These are phyloP conservation scores for Drosophila pegasa DNA, from an alignment of 2,888 invertebrate species.

Conservation along the genomic window DNA sequence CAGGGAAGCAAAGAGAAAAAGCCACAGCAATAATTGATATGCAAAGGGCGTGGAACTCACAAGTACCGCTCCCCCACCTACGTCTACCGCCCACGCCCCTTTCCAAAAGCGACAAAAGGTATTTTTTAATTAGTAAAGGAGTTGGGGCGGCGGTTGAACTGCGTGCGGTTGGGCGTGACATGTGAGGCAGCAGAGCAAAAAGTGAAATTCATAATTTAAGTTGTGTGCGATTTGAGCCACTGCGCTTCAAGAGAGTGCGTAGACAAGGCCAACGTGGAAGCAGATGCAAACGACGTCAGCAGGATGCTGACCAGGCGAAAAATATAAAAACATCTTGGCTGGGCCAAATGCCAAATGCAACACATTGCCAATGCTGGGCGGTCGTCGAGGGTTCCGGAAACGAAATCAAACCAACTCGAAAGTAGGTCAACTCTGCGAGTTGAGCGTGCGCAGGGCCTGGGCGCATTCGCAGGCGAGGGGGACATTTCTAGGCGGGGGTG, in stretches of 20 bases:
- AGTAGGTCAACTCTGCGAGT: conserved; percentile 69
- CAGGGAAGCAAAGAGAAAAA: conserved; percentile 28
- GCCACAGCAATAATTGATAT: conserved; percentile 64
- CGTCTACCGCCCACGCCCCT: background rate
- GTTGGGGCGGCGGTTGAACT: conserved; percentile 32
- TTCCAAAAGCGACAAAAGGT: conserved; percentile 25
- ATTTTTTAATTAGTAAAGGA: conserved; percentile 57
- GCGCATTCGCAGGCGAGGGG: background rate
- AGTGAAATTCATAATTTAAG: conserved; percentile 54
- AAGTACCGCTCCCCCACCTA: background rate
- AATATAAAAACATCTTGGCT: conserved; percentile 51
- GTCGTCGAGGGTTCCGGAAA: conserved; percentile 55
- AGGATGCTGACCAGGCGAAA: conserved; percentile 59
- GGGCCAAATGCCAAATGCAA: conserved; percentile 46
- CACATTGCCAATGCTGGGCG: conserved; percentile 40
- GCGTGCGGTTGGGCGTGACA: conserved; percentile 55
- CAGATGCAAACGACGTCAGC: conserved; percentile 69
- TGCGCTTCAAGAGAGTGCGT: conserved; percentile 7
- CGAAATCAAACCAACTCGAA: conserved; percentile 53
- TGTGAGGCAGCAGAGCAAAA: conserved; percentile 43
- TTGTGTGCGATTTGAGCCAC: conserved; percentile 20
- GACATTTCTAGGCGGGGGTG: background rate
- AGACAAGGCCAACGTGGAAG: conserved; percentile 66
- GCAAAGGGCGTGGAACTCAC: conserved; percentile 58
- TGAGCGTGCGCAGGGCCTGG: conserved; percentile 37